Evolutionary conservation across 2,113 vertebrate species (phyloP).

Genomic region (Carassius auratus): DNA sequence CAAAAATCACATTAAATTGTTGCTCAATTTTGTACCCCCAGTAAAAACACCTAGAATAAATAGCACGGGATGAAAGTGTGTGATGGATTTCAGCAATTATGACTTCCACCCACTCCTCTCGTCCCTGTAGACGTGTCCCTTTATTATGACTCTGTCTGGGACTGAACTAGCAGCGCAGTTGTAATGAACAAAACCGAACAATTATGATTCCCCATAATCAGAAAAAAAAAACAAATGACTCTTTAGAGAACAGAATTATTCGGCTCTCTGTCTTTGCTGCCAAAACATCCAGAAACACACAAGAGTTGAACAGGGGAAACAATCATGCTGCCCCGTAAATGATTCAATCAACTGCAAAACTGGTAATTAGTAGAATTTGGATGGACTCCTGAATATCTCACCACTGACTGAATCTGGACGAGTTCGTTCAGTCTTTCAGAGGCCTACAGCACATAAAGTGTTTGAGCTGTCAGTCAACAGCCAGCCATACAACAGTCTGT

Average conservation of each 20-base stretch:
- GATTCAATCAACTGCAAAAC: slow-evolving; percentile 4
- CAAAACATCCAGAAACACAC: slow-evolving; percentile 11
- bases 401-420: background rate
- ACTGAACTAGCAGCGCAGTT: background rate
- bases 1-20: background rate
- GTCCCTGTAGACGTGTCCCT: slow-evolving; percentile 17
- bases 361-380: background rate
- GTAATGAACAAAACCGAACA: slow-evolving; percentile 18
- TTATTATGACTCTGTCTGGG: background rate
- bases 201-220: background rate
- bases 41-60: background rate
- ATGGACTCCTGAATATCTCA: background rate
- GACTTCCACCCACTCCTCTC: background rate
- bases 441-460: background rate
- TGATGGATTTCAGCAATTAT: background rate
- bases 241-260: background rate
- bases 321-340: background rate
- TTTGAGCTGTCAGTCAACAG: background rate
- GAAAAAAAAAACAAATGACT: background rate
- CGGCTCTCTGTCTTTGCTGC: background rate
- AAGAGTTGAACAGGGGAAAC: background rate
- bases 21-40: background rate
- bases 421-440: background rate
- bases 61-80: background rate
- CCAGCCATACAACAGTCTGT: background rate